Evolutionary conservation across 2,888 invertebrate species (phyloP), one percentile per base, ranked within the genome.

Genomic region (Cyclophora albipunctata): DNA sequence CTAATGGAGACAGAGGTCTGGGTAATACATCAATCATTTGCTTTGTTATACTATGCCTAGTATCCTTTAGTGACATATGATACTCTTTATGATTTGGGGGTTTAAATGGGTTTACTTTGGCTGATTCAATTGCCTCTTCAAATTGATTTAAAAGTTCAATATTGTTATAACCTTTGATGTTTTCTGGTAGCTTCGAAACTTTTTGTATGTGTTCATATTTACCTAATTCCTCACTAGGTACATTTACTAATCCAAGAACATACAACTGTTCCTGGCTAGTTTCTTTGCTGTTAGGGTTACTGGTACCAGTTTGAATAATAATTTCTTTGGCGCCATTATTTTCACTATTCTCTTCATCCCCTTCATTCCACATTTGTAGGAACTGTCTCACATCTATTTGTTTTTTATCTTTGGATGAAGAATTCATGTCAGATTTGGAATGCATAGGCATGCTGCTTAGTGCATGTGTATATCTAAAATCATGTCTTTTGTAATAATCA

Each of bases 201-300:
- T 86, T 88, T 70, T 89, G 86, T 55, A 89, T 84, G 59, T 89
- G 89, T 60, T 88, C 85, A 81, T 89, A 89, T 72, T 89, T 89
- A 51, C 73, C 69, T 47, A 89, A 72, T 66, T 89, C 89, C 64
- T 89, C 85, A 68, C 72, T 83, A 52, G 89, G 78, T 45, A 89
- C 87, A 81, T 82, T 84, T 7, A 87, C 84, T 54, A 81, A 71
- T 41, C 84, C 89, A 55, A 89, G 78, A 7, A 89, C 87, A 78
- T 89, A 88, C 3, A 89, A 77, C 63, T 88, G 82, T 60, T 87
- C 86, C 53, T 83, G 78, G 59, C 71, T 81, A 52, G 65, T 78
- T 50, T 74, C 74, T 66, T 69, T 70, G 47, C 68, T 63, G 55
- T 63, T 74, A 42, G 61, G 34, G 49, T 57, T 66, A 62, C 55